phyloP scores from a whole-genome alignment of 2,113 vertebrate species.

The Budorcas taxicolor region DNA sequence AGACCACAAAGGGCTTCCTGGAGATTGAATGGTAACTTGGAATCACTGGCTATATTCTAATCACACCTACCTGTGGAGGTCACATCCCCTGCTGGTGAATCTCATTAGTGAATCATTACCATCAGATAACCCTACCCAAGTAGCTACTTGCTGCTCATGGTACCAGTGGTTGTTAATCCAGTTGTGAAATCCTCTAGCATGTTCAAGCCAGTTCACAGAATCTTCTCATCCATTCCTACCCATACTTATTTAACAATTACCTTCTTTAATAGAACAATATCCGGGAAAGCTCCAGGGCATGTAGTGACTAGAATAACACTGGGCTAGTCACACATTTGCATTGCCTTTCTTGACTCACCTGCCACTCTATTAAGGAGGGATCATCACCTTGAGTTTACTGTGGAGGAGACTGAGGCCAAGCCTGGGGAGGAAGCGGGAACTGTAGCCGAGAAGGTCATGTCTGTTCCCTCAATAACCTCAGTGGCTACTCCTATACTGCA shows the following conservation, averaged over 20 bases:
- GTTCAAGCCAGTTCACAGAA: conserved; percentile 31
- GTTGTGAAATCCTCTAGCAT: conserved; percentile 46
- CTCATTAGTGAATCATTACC: conserved; percentile 8
- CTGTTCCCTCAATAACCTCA: not conserved
- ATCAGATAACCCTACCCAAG: conserved; percentile 59
- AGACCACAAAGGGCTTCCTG: not conserved
- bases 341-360: not conserved
- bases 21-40: not conserved
- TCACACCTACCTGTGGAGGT: not conserved
- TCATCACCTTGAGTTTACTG: not conserved
- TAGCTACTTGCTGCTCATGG: not conserved
- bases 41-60: not conserved
- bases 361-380: not conserved
- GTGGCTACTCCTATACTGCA: not conserved
- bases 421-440: fast-evolving
- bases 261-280: conserved; percentile 29
- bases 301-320: not conserved
- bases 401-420: not conserved
- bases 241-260: conserved; percentile 51
- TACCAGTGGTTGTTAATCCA: conserved; percentile 14
- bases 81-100: not conserved
- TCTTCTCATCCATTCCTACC: not conserved
- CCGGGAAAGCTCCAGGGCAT: conserved; percentile 21
- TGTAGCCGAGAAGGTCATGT: not conserved
- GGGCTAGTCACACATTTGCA: not conserved